Base-by-base conservation (phyloP, 2,797 vertebrate species). In the Danio albolineatus region DNA sequence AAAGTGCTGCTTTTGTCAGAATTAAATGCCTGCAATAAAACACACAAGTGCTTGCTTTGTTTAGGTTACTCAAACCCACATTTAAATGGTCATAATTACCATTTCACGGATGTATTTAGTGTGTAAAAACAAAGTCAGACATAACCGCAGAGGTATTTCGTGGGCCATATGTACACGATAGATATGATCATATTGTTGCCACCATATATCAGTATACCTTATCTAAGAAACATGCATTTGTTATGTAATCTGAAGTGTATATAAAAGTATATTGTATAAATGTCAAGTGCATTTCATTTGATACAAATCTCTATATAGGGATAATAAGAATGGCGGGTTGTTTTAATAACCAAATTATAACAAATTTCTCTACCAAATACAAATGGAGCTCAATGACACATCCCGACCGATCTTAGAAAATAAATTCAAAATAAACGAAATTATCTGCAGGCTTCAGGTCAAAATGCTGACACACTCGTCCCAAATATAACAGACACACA, bases 391-490 rank as follows among this genome's bases (percentile, higher is more conserved):
- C 71, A 73, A 80, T 57, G 80, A 76, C 41, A 70, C 64, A 66
- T 86, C 64, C 64, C 51, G 19, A 43, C 60, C 62, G n/a, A n/a
- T n/a, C 28, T 53, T 43, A 82, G 67, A 71, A 65, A 82, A 69
- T 43, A 53, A 72, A 43, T 19, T 14, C 51, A 74, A 73, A 60
- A 44, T 44, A 73, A 64, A 46, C 49, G 19, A n/a, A 28, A 28
- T 28, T 13, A 64, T 80, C 86, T 86, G 80, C 85, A 88, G 85
- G 80, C 86, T 85, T 86, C 82, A 88, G 85, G 82, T 78, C 57
- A 81, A 84, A 87, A 86, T 83, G 72, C 85, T 85, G 85, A 86
- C 83, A 86, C 81, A 51, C n/a, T 64, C 83, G 77, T 79, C 85
- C 79, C 61, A 74, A 73, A 44, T 28, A 28, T 67, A 75, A 72